Conservation (phyloP, 1,140 invertebrate species). For the Cydia amplana region DNA sequence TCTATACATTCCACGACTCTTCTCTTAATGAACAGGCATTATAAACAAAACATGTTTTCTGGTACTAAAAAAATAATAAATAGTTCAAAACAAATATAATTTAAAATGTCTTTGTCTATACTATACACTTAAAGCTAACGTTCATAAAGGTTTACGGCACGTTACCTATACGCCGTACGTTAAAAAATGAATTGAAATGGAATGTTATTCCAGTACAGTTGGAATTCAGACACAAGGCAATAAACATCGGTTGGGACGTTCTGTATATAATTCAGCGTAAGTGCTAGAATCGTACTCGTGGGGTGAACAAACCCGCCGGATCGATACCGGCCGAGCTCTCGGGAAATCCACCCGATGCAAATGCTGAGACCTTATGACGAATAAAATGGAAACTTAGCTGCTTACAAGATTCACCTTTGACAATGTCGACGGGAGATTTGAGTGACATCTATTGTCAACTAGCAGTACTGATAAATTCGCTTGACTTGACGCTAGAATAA, state of each 20-base stretch:
- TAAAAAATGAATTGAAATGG: neutral
- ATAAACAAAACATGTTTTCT: no score
- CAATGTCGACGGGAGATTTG: constrained; percentile 2
- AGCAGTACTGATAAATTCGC: no score
- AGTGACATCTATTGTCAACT: no score
- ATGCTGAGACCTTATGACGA: neutral
- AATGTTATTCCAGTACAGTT: neutral
- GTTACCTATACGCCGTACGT: no score
- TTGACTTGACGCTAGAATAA: no score
- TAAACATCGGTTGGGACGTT: constrained; percentile 3
- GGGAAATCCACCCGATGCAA: constrained; percentile 12
- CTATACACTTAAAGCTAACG: no score
- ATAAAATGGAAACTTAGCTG: neutral
- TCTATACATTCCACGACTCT: no score
- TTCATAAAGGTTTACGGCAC: no score
- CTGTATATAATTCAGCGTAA: constrained; percentile 23
- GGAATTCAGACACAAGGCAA: neutral
- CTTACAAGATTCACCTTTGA: neutral
- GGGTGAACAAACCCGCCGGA: constrained; percentile 26
- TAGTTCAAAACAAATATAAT: no score
- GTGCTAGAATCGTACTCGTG: constrained; percentile 1
- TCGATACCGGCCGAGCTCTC: constrained; percentile 1
- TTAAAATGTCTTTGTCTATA: no score
- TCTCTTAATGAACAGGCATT: no score
- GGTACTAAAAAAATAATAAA: no score